A percentile compares a stretch with the other conserved stretches of the same genome.
Conservation (phyloP, 2,113 vertebrate genomes). For the Agelaius tricolor region DNA sequence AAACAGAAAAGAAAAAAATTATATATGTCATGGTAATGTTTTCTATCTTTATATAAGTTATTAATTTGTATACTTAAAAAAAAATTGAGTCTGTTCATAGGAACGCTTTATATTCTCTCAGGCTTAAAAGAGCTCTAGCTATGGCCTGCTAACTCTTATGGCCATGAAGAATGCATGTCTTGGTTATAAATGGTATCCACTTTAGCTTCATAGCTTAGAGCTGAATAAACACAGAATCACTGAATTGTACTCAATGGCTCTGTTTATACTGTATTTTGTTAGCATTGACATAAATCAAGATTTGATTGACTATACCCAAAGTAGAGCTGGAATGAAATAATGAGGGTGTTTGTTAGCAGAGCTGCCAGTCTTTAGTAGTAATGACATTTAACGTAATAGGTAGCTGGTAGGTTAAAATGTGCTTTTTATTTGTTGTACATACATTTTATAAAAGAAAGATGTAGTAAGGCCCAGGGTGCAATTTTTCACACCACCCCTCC, state of each 20-base stretch:
- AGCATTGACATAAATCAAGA: slow-evolving; percentile 72
- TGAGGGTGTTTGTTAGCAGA: slow-evolving; percentile 57
- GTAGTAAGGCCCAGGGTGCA: slow-evolving; percentile 35
- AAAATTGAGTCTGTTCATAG: slow-evolving; percentile 9
- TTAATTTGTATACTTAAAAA: slow-evolving; percentile 59
- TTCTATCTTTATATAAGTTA: slow-evolving; percentile 57
- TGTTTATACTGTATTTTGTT: slow-evolving; percentile 74
- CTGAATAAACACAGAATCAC: slow-evolving; percentile 69
- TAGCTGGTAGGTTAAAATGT: slow-evolving; percentile 68
- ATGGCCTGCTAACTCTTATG: slow-evolving; percentile 69
- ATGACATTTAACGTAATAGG: slow-evolving; percentile 67
- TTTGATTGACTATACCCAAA: slow-evolving; percentile 69
- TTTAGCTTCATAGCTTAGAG: slow-evolving; percentile 67
- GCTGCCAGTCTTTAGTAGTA: slow-evolving; percentile 64
- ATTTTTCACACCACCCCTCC: slow-evolving; percentile 58
- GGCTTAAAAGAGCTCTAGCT: slow-evolving; percentile 58
- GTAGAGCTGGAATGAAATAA: slow-evolving; percentile 66
- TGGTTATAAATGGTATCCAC: slow-evolving; percentile 72
- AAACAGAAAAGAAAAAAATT: background rate
- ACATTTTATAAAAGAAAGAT: slow-evolving; percentile 72
- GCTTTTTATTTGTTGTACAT: slow-evolving; percentile 70
- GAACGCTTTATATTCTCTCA: slow-evolving; percentile 44
- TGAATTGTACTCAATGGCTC: slow-evolving; percentile 71
- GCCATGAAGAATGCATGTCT: slow-evolving; percentile 68
- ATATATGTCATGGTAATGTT: slow-evolving; percentile 2